Base-by-base conservation (phyloP, 2,888 invertebrate species). In the Tortrix viridana region DNA sequence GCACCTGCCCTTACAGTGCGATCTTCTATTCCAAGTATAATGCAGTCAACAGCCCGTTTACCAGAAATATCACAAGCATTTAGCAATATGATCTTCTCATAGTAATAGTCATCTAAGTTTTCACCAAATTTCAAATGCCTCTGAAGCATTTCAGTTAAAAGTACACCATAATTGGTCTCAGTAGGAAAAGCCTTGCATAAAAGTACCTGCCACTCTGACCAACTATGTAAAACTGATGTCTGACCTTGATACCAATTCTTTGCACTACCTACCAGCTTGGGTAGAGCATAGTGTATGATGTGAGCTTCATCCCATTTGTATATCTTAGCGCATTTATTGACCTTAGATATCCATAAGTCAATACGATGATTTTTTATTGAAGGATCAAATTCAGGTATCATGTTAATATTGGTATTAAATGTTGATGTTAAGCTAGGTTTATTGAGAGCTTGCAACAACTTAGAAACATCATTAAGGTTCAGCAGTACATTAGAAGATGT, bases 21-120 rank as follows among this genome's bases (percentile, higher is more conserved):
- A 47, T 60, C 60, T 6, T 60, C 48, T 23, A 60, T 60, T 18
- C 52, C 52, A 19, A 46, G 37, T 2, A 48, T 54, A 23, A 60
- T 38, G 38, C 22, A 26, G 14, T 53, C 41, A 7, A 37, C 41
- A 5, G 52, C 52, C 9, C 19, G 38, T 22, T 52, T 52, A 1
- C 52, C 41, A 20, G 37, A 41, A 7, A 52, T 52, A 2, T 52
- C 41, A 22, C 22, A 22, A 22, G 22, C 22, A 22, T 22, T 22
- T 22, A 22, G 4, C 22, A 22, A 4, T 4, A 22, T 22, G 4
- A 52, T 52, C 38, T 22, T 52, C 6, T 52, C 52, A n/a, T 20
- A 22, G 3, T 20, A 52, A 41, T 41, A 52, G 2, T n/a, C 38
- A 22, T 52, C 38, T 7, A 52, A 14, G 22, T 52, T 52, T 41